phyloP scores from a whole-genome alignment of 2,797 vertebrate genomes.

The Hyperoplus lanceolatus region DNA sequence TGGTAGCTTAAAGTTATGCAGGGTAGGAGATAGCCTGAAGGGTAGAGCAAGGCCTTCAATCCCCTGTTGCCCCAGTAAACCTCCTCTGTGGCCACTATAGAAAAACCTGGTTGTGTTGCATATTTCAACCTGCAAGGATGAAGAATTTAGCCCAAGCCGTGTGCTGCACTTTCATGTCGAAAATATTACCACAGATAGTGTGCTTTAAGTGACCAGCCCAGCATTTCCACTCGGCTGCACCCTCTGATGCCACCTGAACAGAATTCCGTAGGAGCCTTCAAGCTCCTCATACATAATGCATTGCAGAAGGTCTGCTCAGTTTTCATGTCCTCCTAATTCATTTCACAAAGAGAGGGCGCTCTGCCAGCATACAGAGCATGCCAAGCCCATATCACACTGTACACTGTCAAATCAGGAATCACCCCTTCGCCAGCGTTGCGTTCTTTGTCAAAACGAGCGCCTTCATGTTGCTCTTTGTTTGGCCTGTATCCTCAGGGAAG shows the following conservation, averaged over 20 bases:
- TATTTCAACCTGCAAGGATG: conserved; percentile 56
- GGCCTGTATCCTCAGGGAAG: conserved; percentile 12
- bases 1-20: conserved; percentile 46
- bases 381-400: conserved; percentile 28
- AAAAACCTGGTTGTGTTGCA: conserved; percentile 57
- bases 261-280: conserved; percentile 79
- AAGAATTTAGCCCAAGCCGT: conserved; percentile 40
- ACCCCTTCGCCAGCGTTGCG: conserved; percentile 26
- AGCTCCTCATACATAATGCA: conserved; percentile 84
- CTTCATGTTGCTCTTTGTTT: conserved; percentile 26
- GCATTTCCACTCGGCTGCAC: conserved; percentile 82
- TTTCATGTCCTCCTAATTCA: conserved; percentile 83
- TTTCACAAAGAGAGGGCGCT: conserved; percentile 72
- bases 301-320: conserved; percentile 78
- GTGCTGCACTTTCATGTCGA: conserved; percentile 67
- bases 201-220: conserved; percentile 80
- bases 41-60: conserved; percentile 64
- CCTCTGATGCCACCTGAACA: conserved; percentile 83
- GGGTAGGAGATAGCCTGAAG: conserved; percentile 48
- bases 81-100: conserved; percentile 38
- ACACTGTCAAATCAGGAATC: conserved; percentile 53
- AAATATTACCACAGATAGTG: conserved; percentile 79
- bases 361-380: conserved; percentile 52
- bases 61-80: conserved; percentile 58
- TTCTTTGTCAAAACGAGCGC: conserved; percentile 30